Evolutionary conservation across 2,888 invertebrate genomes (phyloP).

Genomic region (Abrostola triplasia): DNA sequence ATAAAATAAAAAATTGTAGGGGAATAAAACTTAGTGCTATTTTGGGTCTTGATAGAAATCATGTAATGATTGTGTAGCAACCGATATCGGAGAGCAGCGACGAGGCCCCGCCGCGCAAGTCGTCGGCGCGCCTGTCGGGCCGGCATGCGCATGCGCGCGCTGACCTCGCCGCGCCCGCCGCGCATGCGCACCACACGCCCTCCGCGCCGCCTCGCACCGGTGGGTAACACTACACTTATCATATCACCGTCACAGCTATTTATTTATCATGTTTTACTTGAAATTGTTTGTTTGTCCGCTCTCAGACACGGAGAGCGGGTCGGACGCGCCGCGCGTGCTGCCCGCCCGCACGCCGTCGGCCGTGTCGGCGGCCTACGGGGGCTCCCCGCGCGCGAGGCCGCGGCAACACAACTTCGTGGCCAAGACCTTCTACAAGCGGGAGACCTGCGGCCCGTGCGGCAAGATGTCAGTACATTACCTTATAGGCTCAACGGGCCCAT

Average conservation of each 20-base stretch:
- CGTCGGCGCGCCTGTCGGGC: conserved; percentile 65
- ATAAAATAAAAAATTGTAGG: too few species aligned
- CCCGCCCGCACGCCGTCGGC: conserved; percentile 80
- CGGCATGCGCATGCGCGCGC: conserved; percentile 14
- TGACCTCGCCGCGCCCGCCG: not conserved
- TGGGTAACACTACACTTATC: conserved; percentile 33
- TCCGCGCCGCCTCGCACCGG: conserved; percentile 79
- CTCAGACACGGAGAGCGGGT: conserved; percentile 76
- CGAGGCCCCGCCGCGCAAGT: conserved; percentile 73
- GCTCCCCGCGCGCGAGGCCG: conserved; percentile 75
- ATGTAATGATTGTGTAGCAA: conserved; percentile 64
- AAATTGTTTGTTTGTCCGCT: not conserved
- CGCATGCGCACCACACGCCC: conserved; percentile 53
- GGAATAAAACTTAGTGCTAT: too few species aligned
- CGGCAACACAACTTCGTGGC: conserved; percentile 91
- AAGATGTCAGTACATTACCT: conserved; percentile 85
- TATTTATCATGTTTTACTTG: too few species aligned
- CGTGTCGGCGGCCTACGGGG: conserved; percentile 75
- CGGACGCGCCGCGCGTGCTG: conserved; percentile 67
- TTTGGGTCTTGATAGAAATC: not conserved
- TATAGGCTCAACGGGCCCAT: too few species aligned
- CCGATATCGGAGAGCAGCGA: conserved; percentile 86
- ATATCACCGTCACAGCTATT: too few species aligned
- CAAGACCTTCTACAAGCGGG: conserved; percentile 94
- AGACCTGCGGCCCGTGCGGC: conserved; percentile 93